phyloP scores from a whole-genome alignment of 2,113 vertebrate species.

The Coturnix japonica region DNA sequence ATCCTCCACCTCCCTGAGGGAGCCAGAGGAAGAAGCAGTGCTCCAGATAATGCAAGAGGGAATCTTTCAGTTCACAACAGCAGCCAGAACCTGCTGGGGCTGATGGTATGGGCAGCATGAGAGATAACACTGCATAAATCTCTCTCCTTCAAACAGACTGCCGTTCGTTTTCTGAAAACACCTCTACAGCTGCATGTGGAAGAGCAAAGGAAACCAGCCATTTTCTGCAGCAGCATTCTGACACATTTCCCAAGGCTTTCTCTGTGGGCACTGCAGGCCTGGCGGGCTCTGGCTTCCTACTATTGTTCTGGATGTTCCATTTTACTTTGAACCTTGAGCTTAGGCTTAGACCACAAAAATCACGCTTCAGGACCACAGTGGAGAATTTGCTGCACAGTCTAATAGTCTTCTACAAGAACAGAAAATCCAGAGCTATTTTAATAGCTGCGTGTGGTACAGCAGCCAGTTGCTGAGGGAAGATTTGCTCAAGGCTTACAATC shows the following conservation, averaged over 20 bases:
- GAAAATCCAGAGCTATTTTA: neutral
- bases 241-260: neutral
- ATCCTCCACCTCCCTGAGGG: neutral
- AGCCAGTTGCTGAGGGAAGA: neutral
- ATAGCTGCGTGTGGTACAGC: neutral
- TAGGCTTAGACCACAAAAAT: neutral
- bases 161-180: rapidly evolving
- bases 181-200: neutral
- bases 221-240: neutral
- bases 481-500: neutral
- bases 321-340: neutral
- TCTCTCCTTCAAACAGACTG: neutral
- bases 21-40: neutral
- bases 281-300: neutral
- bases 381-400: neutral
- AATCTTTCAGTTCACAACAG: neutral
- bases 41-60: neutral
- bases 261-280: neutral
- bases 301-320: neutral
- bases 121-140: neutral
- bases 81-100: neutral
- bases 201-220: neutral
- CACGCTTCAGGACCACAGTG: neutral
- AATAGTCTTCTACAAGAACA: neutral
- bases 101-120: neutral